Conservation (phyloP, 2,797 vertebrate species). For the Micrastur ruficollis region DNA sequence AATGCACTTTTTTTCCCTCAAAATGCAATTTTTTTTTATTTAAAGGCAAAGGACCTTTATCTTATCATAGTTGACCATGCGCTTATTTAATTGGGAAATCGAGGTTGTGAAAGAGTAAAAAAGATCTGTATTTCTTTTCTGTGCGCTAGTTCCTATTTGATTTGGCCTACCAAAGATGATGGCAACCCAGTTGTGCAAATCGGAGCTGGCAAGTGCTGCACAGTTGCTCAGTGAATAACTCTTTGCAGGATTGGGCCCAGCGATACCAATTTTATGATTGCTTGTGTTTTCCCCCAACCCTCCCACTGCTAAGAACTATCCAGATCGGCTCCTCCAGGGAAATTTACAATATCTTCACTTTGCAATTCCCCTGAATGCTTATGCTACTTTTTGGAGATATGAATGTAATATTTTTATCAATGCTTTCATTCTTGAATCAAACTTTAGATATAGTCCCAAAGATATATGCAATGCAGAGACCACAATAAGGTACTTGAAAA, state of each 20-base stretch:
- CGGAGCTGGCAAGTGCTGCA: background rate
- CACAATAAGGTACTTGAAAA: constrained; percentile 37
- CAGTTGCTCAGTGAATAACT: background rate
- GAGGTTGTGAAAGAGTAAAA: background rate
- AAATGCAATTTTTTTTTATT: background rate
- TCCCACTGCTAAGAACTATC: background rate
- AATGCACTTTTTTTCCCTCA: background rate
- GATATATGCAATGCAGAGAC: constrained; percentile 28
- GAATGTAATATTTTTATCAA: constrained; percentile 67
- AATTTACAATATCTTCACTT: constrained; percentile 52
- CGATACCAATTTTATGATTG: background rate
- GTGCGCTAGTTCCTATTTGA: background rate
- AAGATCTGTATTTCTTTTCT: background rate
- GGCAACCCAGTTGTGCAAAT: background rate
- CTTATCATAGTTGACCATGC: accelerated
- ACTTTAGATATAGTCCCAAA: constrained; percentile 45
- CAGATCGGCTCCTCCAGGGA: constrained; percentile 48
- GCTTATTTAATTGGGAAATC: background rate
- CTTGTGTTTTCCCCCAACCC: background rate
- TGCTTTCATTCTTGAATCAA: constrained; percentile 58
- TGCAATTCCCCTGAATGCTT: constrained; percentile 50
- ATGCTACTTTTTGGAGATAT: constrained; percentile 59
- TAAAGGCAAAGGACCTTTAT: background rate
- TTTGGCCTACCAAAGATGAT: background rate
- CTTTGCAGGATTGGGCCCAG: background rate